Evolutionary conservation across 1,140 invertebrate species (phyloP).

Genomic region (Pristionchus pacificus): DNA sequence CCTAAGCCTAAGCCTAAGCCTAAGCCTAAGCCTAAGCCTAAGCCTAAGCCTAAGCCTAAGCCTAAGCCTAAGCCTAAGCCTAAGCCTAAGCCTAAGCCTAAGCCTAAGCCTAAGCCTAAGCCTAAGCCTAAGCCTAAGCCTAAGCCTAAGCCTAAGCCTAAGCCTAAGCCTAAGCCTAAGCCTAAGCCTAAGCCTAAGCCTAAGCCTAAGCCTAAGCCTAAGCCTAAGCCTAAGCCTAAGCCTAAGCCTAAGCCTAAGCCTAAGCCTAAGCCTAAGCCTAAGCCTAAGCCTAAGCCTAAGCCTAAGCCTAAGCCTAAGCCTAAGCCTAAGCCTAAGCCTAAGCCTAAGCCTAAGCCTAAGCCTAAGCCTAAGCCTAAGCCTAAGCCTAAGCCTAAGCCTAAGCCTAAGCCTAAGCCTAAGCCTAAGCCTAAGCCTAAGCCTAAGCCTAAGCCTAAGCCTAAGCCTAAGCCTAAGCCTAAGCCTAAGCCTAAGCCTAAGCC

Average conservation of each 20-base stretch:
- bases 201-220: constrained; percentile 22
- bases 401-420: constrained; percentile 1
- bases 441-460: not conserved
- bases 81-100: constrained; percentile 25
- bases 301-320: constrained; percentile 14
- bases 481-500: not conserved
- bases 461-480: not conserved
- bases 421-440: not conserved
- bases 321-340: constrained; percentile 23
- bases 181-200: constrained; percentile 25
- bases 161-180: constrained; percentile 24
- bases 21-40: constrained; percentile 19
- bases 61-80: constrained; percentile 23
- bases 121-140: constrained; percentile 16
- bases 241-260: constrained; percentile 20
- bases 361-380: constrained; percentile 17
- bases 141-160: constrained; percentile 25
- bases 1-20: constrained; percentile 16
- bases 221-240: not conserved
- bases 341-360: constrained; percentile 23
- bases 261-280: constrained; percentile 30
- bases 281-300: constrained; percentile 21
- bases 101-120: constrained; percentile 23
- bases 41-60: constrained; percentile 22
- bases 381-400: constrained; percentile 14